Base-by-base conservation (phyloP, 1,140 invertebrate genomes). In the Polypedilum pembai region DNA sequence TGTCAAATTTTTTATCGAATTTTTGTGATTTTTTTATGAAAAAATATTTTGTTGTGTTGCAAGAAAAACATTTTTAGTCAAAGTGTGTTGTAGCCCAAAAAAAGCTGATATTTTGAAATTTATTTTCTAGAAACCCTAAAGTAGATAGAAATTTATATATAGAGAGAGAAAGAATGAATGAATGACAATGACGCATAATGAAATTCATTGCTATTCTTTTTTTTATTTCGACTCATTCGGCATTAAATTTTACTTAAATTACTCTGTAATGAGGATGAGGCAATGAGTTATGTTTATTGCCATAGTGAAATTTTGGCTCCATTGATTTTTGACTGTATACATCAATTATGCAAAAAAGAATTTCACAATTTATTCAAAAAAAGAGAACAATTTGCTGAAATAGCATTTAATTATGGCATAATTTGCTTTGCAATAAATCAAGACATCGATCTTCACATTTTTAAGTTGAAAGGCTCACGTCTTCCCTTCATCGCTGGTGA, bases 341-440 rank as follows among this genome's bases (percentile, higher is more conserved):
- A 56, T 56, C 45, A 56, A 56, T 56, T 56, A 56, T 56, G 45
- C 45, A 56, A 56, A 56, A 56, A 15, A 4, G 7, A 15, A 56
- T n/a, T n/a, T n/a, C 1, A 15, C 45, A 56, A 56, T n/a, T 4
- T 12, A 56, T n/a, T n/a, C 12, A 15, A 12, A 15, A 56, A 45
- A 41, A 45, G 15, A 45, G 41, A 15, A n/a, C 45, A 56, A 56
- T 56, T 56, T 56, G 12, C 45, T n/a, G 45, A 56, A 12, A 56
- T 56, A 56, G 45, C 45, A 56, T 56, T 56, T 56, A 56, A 56
- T 56, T 56, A 56, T 56, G 45, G 45, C 45, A 56, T 56, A 56
- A 56, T 56, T 56, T 56, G 45, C 45, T 15, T 56, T 56, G 45
- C 45, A 56, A 56, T 56, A 56, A 56, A 56, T 56, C 45, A 56